Evolutionary conservation across 1,140 invertebrate genomes (phyloP), one percentile per base, ranked within the genome.

Genomic region (Danaus melanippus): DNA sequence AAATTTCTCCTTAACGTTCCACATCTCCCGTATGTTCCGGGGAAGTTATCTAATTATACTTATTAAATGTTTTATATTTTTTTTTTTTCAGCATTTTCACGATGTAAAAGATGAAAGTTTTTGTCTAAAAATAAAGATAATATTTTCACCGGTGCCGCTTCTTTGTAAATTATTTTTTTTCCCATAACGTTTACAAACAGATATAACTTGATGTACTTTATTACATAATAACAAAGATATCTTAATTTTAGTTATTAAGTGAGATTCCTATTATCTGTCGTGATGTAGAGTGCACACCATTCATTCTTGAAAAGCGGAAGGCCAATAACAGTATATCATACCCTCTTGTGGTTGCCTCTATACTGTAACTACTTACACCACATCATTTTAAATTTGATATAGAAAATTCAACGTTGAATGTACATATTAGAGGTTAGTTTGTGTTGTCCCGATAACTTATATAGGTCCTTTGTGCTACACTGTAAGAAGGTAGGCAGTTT

Each of bases 271-370:
- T 5, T 21, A 21, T 21, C 52, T 17, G 43, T 60, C 58, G 51
- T 45, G 52, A 21, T 15, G 21, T 45, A 48, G 60, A 58, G 60
- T 52, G 53, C 55, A 54, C 53, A 58, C 57, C 62, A 64, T 64
- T 48, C 53, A 60, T 64, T 56, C 57, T 56, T 56, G 62, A 64
- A 64, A 54, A 58, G 57, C 50, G 62, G 53, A 64, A 55, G 58
- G 53, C 58, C 54, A 64, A 60, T 64, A 64, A 64, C 57, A 64
- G 12, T 64, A 64, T 64, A 64, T 64, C 62, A 60, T 64, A 64
- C 57, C 62, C 62, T 54, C 57, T 60, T 60, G 57, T 53, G 62
- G 62, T 60, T 56, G 44, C n/a, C 46, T 53, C 53, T 60, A 60
- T 43, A 32, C 46, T 42, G 48, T 32, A 50, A 54, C 60, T 58